Evolutionary conservation across 2,888 invertebrate species (phyloP).

Genomic region (Alentia gelatinosa): DNA sequence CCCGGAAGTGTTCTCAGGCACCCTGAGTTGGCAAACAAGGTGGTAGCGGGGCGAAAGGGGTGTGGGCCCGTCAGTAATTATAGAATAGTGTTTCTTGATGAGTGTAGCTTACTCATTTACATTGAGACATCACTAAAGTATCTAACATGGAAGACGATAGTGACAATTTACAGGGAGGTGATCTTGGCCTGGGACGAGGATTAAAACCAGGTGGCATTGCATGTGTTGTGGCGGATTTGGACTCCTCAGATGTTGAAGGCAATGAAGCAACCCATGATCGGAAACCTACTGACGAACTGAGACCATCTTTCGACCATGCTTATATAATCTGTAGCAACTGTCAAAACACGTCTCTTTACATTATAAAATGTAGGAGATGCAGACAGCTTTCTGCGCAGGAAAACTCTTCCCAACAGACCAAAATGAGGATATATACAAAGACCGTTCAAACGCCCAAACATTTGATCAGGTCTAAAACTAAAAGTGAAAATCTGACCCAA

Average conservation of each 20-base stretch:
- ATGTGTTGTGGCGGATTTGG: not conserved
- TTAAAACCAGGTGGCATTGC: constrained; percentile 59
- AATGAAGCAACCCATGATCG: not conserved
- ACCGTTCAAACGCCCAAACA: not conserved
- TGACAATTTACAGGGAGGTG: constrained; percentile 45
- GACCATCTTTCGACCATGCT: not conserved
- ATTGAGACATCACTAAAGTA: not conserved
- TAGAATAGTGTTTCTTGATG: not conserved
- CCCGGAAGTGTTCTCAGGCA: constrained; percentile 34
- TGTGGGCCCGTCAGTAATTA: not conserved
- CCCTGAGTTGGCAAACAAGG: not conserved
- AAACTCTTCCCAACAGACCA: not conserved
- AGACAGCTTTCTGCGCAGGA: not conserved
- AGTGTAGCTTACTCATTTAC: not conserved
- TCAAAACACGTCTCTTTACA: not conserved
- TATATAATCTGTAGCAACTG: not conserved
- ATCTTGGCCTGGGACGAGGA: constrained; percentile 61
- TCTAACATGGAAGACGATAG: not conserved
- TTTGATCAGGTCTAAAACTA: not conserved
- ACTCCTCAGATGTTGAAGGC: not conserved
- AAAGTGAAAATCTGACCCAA: not conserved
- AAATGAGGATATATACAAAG: not conserved
- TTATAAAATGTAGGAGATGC: not conserved
- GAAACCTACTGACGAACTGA: not conserved
- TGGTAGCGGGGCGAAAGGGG: not conserved